A percentile compares a stretch with the other conserved stretches of the same genome.
phyloP scores from a whole-genome alignment of 2,113 vertebrate species.

The Pavo muticus region DNA sequence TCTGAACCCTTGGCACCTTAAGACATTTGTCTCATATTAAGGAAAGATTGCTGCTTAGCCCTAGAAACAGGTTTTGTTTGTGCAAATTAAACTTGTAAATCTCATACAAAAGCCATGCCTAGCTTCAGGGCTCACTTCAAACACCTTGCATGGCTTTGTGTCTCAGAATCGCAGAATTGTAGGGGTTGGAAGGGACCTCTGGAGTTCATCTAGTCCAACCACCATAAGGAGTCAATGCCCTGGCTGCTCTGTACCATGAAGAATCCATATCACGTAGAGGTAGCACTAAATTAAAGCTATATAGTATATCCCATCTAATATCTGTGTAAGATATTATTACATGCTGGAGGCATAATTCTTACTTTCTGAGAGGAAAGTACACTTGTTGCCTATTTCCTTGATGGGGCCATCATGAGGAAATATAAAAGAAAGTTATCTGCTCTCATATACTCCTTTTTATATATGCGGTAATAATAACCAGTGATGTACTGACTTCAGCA shows the following conservation, averaged over 20 bases:
- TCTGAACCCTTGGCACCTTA: background rate
- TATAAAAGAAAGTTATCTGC: background rate
- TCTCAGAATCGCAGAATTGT: too few species aligned
- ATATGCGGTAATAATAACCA: background rate
- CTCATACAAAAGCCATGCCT: background rate
- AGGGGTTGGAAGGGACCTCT: too few species aligned
- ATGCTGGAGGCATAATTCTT: background rate
- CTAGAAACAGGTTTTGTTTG: background rate
- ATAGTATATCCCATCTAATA: background rate
- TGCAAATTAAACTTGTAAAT: background rate
- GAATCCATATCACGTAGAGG: background rate
- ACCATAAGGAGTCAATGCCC: background rate
- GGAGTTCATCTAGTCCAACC: too few species aligned
- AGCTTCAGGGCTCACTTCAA: background rate
- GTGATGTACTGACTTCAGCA: background rate
- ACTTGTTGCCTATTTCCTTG: background rate
- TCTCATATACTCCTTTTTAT: background rate
- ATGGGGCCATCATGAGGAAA: fast-evolving
- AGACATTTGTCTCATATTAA: background rate
- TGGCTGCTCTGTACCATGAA: background rate
- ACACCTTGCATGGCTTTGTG: background rate
- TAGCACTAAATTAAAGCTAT: background rate
- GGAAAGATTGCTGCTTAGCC: background rate
- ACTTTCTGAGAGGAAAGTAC: background rate
- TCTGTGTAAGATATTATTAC: background rate